Evolutionary conservation across 2,797 vertebrate species (phyloP).

Genomic region (Brachyalestes nurse): DNA sequence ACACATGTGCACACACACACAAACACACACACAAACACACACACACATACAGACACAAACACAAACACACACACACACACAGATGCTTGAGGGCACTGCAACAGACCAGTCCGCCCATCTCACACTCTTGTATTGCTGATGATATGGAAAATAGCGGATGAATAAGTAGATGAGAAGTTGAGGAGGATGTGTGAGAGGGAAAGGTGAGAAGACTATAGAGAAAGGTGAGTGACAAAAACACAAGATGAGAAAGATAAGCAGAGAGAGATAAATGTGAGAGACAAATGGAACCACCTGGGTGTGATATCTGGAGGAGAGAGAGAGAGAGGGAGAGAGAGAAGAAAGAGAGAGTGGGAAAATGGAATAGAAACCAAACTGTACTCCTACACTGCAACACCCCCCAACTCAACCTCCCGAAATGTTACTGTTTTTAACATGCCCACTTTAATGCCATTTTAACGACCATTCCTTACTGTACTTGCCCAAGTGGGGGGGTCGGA

Average conservation of each 20-base stretch:
- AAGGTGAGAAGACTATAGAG: background rate
- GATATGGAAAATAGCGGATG: background rate
- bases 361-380: slow-evolving; percentile 16
- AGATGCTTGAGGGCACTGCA: slow-evolving; percentile 19
- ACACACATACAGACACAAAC: background rate
- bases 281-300: slow-evolving; percentile 1
- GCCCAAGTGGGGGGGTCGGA: background rate
- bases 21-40: background rate
- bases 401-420: background rate
- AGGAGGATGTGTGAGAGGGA: slow-evolving; percentile 12
- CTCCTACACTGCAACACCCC: too few species aligned
- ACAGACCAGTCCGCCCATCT: slow-evolving; percentile 42
- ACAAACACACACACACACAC: background rate
- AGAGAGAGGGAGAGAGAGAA: too few species aligned
- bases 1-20: background rate
- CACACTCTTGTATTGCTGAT: slow-evolving; percentile 16
- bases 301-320: background rate
- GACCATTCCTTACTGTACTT: background rate
- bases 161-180: slow-evolving; percentile 3
- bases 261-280: slow-evolving; percentile 7
- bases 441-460: background rate
- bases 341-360: too few species aligned
- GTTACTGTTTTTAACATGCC: background rate
- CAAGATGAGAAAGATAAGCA: background rate
- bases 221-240: slow-evolving; percentile 1